A percentile compares a stretch with the other conserved stretches of the same genome.
phyloP scores from a whole-genome alignment of 2,113 vertebrate species.

The Ia io region DNA sequence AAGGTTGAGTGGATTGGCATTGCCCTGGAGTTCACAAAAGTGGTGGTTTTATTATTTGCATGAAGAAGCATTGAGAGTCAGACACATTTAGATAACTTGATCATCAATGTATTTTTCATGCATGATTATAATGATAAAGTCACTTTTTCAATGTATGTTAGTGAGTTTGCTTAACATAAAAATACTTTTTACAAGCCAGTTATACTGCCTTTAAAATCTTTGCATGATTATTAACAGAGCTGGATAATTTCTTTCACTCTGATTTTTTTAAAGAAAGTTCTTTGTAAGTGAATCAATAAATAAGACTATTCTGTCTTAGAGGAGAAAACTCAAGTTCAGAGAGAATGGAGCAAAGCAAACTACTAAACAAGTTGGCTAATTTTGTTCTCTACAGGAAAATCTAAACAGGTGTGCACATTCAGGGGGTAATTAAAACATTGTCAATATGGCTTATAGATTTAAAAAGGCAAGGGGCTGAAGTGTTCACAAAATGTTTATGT shows the following conservation, averaged over 20 bases:
- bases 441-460: conserved; percentile 11
- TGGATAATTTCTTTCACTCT: conserved; percentile 19
- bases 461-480: conserved; percentile 37
- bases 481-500: background rate
- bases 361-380: background rate
- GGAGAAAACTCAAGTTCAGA: conserved; percentile 47
- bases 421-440: conserved; percentile 44
- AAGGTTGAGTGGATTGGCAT: background rate
- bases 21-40: background rate
- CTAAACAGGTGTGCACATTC: background rate
- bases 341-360: background rate
- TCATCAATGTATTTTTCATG: background rate
- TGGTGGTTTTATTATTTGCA: background rate
- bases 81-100: background rate
- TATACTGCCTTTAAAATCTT: conserved; percentile 25
- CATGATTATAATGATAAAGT: background rate
- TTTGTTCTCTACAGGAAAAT: conserved; percentile 23
- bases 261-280: background rate
- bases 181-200: background rate
- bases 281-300: conserved; percentile 39
- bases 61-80: background rate
- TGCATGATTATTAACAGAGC: conserved; percentile 9
- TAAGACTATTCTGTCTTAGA: conserved; percentile 25
- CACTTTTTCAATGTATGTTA: background rate
- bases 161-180: conserved; percentile 32